Conservation (phyloP, 2,113 vertebrate species). For the Chamaea fasciata region DNA sequence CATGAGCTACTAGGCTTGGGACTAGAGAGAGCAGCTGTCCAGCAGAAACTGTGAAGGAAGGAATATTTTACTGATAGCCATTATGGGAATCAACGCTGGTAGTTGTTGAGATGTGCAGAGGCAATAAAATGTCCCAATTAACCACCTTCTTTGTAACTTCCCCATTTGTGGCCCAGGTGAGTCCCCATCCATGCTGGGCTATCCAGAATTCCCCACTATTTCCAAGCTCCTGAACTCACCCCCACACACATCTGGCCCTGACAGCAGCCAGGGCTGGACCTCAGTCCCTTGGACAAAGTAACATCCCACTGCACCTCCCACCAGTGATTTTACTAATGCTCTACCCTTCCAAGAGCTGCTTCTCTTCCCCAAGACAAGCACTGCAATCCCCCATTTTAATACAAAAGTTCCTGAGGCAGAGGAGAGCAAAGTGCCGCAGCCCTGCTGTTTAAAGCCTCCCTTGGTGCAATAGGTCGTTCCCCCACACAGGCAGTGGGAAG, state of each 20-base stretch:
- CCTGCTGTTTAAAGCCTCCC: neutral
- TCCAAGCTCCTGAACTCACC: neutral
- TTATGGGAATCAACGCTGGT: neutral
- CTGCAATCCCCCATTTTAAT: neutral
- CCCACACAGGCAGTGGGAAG: neutral
- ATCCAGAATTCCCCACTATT: neutral
- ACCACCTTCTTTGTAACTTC: neutral
- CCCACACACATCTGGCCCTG: neutral
- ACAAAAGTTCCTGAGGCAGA: neutral
- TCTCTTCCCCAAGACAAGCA: neutral
- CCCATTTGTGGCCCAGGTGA: neutral
- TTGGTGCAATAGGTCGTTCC: neutral
- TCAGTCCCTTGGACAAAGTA: neutral
- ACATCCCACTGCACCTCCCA: neutral
- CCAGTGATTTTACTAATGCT: neutral
- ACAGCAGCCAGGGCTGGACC: neutral
- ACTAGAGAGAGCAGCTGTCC: neutral
- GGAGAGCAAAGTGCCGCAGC: neutral
- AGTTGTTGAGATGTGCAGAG: neutral
- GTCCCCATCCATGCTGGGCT: neutral
- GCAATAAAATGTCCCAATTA: neutral
- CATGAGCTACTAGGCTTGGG: neutral
- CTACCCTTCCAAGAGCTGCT: neutral
- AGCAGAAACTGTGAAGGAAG: neutral
- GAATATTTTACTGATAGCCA: neutral